Conservation (phyloP, 1,140 invertebrate species). For the Brevipalpus yothersi region DNA sequence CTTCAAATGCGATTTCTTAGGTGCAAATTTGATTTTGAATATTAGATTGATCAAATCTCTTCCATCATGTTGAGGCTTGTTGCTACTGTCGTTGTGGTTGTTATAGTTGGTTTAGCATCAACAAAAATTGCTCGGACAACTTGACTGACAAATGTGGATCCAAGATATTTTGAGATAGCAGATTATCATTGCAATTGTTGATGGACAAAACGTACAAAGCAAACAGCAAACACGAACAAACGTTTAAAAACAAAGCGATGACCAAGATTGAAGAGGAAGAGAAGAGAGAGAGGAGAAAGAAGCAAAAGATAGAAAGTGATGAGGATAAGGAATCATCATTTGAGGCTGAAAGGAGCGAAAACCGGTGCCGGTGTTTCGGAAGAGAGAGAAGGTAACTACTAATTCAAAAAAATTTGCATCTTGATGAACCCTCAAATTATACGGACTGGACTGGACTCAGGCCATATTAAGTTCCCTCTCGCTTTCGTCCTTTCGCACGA, state of each 20-base stretch:
- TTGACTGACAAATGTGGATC: neutral
- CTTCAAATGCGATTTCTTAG: no score
- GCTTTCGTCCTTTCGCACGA: neutral
- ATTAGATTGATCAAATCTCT: no score
- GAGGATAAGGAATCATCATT: neutral
- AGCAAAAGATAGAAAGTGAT: neutral
- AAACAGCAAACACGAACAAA: neutral
- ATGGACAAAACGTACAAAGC: neutral
- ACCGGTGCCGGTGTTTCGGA: neutral
- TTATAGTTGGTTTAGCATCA: no score
- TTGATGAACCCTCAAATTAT: neutral
- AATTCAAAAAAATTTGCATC: neutral
- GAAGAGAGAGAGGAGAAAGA: neutral
- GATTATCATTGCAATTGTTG: neutral
- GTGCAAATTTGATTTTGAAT: no score
- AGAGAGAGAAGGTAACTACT: neutral
- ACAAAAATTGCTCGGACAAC: neutral
- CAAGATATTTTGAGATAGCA: neutral
- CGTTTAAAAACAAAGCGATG: neutral
- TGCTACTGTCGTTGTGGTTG: no score
- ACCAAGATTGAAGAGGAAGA: neutral
- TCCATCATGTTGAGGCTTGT: no score
- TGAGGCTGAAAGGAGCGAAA: neutral
- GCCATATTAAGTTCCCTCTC: neutral
- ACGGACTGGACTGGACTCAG: neutral